A percentile compares a stretch with the other conserved stretches of the same genome.
phyloP scores from a whole-genome alignment of 2,888 invertebrate genomes.

The Agrypnus murinus region DNA sequence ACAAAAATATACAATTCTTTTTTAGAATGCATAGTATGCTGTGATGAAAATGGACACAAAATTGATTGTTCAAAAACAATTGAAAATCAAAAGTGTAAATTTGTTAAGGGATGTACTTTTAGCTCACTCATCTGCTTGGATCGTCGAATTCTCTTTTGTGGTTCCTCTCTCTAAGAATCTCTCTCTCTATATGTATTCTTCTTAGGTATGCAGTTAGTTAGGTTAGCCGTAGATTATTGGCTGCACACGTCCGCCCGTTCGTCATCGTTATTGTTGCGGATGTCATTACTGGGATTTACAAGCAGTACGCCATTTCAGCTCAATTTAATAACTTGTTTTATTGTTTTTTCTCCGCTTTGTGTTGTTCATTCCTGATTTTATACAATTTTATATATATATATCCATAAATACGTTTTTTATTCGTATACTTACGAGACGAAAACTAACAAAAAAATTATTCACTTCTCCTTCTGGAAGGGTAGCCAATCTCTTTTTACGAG shows the following conservation, averaged over 20 bases:
- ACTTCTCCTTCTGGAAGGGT: conserved; percentile 10
- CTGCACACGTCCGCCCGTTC: conserved; percentile 47
- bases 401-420: conserved; percentile 34
- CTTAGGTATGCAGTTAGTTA: conserved; percentile 54
- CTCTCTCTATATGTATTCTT: conserved; percentile 46
- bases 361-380: conserved; percentile 25
- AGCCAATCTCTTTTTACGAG: conserved; percentile 32
- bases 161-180: conserved; percentile 9
- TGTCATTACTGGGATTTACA: conserved; percentile 53
- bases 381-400: conserved; percentile 31
- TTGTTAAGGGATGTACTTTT: not conserved
- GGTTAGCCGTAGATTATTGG: conserved; percentile 48
- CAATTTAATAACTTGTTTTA: conserved; percentile 54
- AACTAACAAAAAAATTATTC: conserved; percentile 21
- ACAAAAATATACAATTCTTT: too few species aligned
- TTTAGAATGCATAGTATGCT: too few species aligned
- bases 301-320: conserved; percentile 48
- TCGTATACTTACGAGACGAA: conserved; percentile 21
- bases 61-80: too few species aligned
- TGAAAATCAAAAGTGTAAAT: not conserved
- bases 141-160: not conserved
- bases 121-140: conserved; percentile 22
- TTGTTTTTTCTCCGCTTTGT: conserved; percentile 39
- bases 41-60: too few species aligned
- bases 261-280: conserved; percentile 54